Evolutionary conservation across 2,888 invertebrate species (phyloP), one percentile per base, ranked within the genome.

Genomic region (Chloroclystis v-ata): DNA sequence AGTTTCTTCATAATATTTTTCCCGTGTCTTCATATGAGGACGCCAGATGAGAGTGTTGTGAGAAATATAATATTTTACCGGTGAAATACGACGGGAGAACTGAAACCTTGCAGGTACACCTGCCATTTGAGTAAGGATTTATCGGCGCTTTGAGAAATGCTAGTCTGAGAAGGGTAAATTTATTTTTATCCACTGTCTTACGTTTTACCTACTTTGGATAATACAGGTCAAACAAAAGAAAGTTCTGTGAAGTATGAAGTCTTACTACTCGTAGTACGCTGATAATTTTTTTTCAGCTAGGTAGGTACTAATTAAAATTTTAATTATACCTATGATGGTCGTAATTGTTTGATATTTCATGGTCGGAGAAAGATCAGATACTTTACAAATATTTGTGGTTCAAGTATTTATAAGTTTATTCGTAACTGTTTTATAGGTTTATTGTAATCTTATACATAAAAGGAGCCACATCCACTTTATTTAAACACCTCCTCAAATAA

Each of bases 11-110:
- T 64, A 68, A 69, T 72, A 58, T 67, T 65, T 20, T 67, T 61
- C 60, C 60, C 52, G 54, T 54, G 63, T 63, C 59, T 59, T 64
- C 65, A 65, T 66, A 65, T 67, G 69, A 66, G 63, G 67, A 73
- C 59, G 70, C 66, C 75, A 72, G 71, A 71, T 72, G 75, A 60
- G 54, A 50, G 57, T 55, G 50, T 56, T 43, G 39, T 41, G 39
- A 30, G 39, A 50, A 54, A 56, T 55, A 49, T 56, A 54, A 56
- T 56, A 59, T 53, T 56, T 60, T 49, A 61, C 30, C 55, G 53
- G 46, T 46, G 44, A 50, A 46, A 50, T 46, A 50, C 38, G 42
- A 38, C 35, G 43, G 29, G 35, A 45, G 50, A 43, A 50, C 43
- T 46, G 42, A 47, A 46, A 37, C 46, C 43, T 28, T 37, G 44